These are phyloP conservation scores for Argynnis bischoffii DNA, from an alignment of 2,888 invertebrate genomes.

Conservation along the genomic window DNA sequence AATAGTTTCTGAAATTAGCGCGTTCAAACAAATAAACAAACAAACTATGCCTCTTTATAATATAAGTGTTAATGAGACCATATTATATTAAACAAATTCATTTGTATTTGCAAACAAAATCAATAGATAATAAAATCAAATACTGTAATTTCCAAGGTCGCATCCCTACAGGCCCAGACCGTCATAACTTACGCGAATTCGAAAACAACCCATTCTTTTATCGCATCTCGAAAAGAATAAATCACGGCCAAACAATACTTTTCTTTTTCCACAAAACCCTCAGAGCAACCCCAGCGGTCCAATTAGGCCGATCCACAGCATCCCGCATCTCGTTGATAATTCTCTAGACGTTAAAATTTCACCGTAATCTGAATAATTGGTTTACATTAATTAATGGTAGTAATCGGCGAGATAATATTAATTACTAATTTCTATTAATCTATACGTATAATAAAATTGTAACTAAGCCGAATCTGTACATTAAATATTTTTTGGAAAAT, in stretches of 20 bases:
- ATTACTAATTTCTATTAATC: slow-evolving; percentile 2
- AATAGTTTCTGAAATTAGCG: no score
- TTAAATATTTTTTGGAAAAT: no score
- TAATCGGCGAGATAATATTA: slow-evolving; percentile 13
- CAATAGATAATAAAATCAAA: background rate
- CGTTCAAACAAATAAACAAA: no score
- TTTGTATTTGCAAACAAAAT: background rate
- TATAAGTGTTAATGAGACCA: background rate
- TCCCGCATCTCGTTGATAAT: slow-evolving; percentile 21
- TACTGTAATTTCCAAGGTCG: background rate
- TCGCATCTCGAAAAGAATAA: slow-evolving; percentile 3
- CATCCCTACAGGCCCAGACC: background rate
- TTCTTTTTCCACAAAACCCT: background rate
- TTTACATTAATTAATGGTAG: slow-evolving; percentile 13
- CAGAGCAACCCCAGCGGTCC: background rate
- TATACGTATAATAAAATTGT: no score
- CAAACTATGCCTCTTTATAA: no score
- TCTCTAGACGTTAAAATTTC: slow-evolving; percentile 18
- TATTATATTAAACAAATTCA: background rate
- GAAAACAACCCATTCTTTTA: slow-evolving; percentile 13
- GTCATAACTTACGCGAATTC: background rate
- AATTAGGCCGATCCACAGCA: slow-evolving; percentile 17
- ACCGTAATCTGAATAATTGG: slow-evolving; percentile 17
- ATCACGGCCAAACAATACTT: slow-evolving; percentile 6
- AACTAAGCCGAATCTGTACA: no score